phyloP scores from a whole-genome alignment of 2,888 invertebrate genomes.

The Bombylius discolor region DNA sequence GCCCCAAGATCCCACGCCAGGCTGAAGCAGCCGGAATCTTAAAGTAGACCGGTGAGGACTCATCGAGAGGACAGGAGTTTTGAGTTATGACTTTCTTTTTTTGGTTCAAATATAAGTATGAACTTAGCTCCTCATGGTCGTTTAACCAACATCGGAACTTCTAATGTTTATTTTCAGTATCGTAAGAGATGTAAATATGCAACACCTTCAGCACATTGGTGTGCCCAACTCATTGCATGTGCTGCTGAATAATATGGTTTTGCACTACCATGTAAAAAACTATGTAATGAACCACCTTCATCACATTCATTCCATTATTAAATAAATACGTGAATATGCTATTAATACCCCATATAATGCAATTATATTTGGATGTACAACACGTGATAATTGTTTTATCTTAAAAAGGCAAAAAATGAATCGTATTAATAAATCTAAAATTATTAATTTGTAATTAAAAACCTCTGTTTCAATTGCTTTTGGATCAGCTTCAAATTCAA shows the following conservation, averaged over 20 bases:
- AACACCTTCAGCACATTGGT: slow-evolving; percentile 90
- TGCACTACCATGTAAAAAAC: slow-evolving; percentile 76
- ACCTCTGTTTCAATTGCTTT: slow-evolving; percentile 79
- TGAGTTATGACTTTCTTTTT: too few relatives aligned
- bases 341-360: slow-evolving; percentile 83
- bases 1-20: too few relatives aligned
- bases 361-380: slow-evolving; percentile 87
- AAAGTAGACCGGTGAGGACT: too few relatives aligned
- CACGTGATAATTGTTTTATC: slow-evolving; percentile 76
- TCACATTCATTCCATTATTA: slow-evolving; percentile 99
- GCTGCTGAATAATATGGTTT: slow-evolving; percentile 74
- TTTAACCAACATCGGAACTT: too few relatives aligned
- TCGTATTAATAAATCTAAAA: too few relatives aligned
- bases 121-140: too few relatives aligned
- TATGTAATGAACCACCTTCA: slow-evolving; percentile 92
- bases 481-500: slow-evolving; percentile 78
- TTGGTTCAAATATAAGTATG: too few relatives aligned
- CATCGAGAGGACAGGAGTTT: too few relatives aligned
- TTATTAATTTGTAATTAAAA: background rate
- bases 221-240: slow-evolving; percentile 94
- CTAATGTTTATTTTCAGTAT: too few relatives aligned
- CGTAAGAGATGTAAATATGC: slow-evolving; percentile 93
- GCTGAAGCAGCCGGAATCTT: too few relatives aligned
- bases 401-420: slow-evolving; percentile 9
- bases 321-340: slow-evolving; percentile 59